A percentile compares a stretch with the other conserved stretches of the same genome.
Evolutionary conservation across 2,113 vertebrate genomes (phyloP).

Genomic region (Semnornis frantzii): DNA sequence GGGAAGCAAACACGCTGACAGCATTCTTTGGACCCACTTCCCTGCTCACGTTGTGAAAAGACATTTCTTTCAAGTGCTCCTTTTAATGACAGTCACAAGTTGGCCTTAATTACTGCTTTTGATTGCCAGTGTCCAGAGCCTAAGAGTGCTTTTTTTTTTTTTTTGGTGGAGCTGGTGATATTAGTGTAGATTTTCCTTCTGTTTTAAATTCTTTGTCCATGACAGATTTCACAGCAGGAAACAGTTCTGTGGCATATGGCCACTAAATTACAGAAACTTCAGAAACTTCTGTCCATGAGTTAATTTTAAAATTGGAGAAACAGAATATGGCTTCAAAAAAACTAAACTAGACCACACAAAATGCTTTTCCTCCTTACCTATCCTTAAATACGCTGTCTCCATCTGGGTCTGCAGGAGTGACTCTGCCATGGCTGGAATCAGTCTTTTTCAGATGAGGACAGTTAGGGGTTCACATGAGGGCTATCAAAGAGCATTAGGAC

Average conservation of each 20-base stretch:
- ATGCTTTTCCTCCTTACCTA: background rate
- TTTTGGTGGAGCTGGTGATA: slow-evolving; percentile 40
- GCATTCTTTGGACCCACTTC: background rate
- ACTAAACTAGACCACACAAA: background rate
- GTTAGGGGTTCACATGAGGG: accelerated
- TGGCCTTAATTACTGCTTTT: background rate
- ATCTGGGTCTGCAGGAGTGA: background rate
- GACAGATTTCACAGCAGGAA: slow-evolving; percentile 78
- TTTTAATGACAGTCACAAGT: background rate
- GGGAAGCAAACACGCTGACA: background rate
- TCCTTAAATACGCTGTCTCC: background rate
- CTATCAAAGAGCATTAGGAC: no score
- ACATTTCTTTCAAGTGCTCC: background rate
- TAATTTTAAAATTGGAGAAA: slow-evolving; percentile 72
- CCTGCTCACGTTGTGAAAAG: background rate
- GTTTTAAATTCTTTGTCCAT: slow-evolving; percentile 68
- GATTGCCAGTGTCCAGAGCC: slow-evolving; percentile 18
- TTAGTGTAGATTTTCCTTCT: slow-evolving; percentile 68
- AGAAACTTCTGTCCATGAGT: slow-evolving; percentile 75
- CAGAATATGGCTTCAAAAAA: background rate
- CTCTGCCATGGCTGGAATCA: background rate
- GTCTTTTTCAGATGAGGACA: no score
- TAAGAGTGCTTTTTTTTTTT: background rate
- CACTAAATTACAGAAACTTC: slow-evolving; percentile 74
- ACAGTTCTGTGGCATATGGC: slow-evolving; percentile 73